Evolutionary conservation across 2,888 invertebrate genomes (phyloP).

Genomic region (Itoplectis maculator): DNA sequence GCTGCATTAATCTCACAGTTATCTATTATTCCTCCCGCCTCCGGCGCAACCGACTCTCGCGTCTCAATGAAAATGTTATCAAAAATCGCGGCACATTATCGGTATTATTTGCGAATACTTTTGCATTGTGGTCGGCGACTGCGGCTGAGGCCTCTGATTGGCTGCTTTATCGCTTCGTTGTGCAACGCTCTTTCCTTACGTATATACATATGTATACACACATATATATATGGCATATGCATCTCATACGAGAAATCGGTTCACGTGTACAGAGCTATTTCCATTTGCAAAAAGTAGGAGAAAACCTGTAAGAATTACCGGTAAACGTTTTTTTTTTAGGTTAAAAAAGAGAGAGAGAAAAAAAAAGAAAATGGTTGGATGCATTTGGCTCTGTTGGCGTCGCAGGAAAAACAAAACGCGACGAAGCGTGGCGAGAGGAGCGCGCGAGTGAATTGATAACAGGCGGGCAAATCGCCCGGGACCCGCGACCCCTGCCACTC

Average conservation of each 20-base stretch:
- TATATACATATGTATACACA: too few relatives aligned
- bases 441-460: constrained; percentile 63
- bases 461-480: constrained; percentile 76
- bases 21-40: constrained; percentile 52
- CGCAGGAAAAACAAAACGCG: constrained; percentile 2
- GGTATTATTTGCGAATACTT: constrained; percentile 43
- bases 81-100: constrained; percentile 30
- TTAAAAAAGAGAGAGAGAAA: not conserved
- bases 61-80: constrained; percentile 55
- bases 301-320: not conserved
- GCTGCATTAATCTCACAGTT: constrained; percentile 47
- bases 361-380: not conserved
- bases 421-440: constrained; percentile 41
- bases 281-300: not conserved
- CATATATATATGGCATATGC: not conserved
- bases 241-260: too few relatives aligned
- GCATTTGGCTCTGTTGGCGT: not conserved
- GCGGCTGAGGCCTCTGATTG: not conserved
- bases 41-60: constrained; percentile 37
- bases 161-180: constrained; percentile 36
- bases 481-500: constrained; percentile 80
- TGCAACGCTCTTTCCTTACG: constrained; percentile 34
- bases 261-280: constrained; percentile 5
- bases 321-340: not conserved
- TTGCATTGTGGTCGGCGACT: not conserved